Evolutionary conservation across 2,888 invertebrate genomes (phyloP).

Genomic region (Drosophila rellima): DNA sequence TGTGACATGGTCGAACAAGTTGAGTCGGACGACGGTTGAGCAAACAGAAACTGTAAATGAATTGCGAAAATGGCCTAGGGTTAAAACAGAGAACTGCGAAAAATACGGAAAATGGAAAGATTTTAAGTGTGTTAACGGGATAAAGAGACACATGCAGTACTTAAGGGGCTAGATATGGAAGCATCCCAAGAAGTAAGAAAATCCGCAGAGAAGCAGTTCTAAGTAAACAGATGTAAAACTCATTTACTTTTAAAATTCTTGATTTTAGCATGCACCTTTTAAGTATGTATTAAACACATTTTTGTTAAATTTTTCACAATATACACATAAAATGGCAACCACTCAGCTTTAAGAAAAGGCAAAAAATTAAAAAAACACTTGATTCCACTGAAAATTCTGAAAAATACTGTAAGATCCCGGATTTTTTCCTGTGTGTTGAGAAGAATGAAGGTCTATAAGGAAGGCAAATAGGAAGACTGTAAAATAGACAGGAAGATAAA

Average conservation of each 20-base stretch:
- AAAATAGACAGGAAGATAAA: background rate
- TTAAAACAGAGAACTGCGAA: background rate
- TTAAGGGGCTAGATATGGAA: background rate
- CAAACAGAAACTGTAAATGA: conserved; percentile 41
- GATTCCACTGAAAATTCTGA: too few species aligned
- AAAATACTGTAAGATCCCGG: too few species aligned
- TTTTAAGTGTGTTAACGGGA: background rate
- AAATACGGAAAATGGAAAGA: conserved; percentile 13
- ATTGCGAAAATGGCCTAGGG: conserved; percentile 35
- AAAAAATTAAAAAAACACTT: too few species aligned
- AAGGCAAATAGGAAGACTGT: too few species aligned
- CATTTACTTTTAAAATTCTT: too few species aligned
- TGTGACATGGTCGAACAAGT: conserved; percentile 49
- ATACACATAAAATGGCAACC: too few species aligned
- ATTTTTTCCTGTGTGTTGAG: too few species aligned
- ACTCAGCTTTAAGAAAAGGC: too few species aligned
- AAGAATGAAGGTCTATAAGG: too few species aligned
- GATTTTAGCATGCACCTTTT: too few species aligned
- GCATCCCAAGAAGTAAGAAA: background rate
- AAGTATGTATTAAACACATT: too few species aligned
- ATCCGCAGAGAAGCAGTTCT: background rate
- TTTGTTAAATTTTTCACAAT: too few species aligned
- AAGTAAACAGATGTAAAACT: background rate
- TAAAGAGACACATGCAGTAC: background rate
- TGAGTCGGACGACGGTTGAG: conserved; percentile 33